Base-by-base conservation (phyloP, 2,113 vertebrate species). In the Chiloscyllium plagiosum region DNA sequence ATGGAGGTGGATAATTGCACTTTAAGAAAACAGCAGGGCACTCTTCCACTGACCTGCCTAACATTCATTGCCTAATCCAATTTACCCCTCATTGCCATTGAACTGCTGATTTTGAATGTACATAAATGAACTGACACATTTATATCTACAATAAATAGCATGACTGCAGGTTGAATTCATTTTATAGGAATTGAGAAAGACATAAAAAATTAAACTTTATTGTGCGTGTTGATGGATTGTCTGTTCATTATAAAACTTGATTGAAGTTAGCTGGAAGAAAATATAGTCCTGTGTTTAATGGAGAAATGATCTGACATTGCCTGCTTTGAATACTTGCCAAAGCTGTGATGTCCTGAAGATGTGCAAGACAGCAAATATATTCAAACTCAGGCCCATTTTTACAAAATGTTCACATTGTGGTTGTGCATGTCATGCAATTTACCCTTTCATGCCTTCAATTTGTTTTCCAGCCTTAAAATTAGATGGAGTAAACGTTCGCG, bases 401-500 rank as follows among this genome's bases (percentile, higher is more conserved):
- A 90, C 52, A 89, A 61, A 56, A 20, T n/a, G 19, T 66, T 92
- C 8, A 65, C 33, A 33, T n/a, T 93, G 66, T 66, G 37, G 61
- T 93, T 93, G 33, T 66, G 17, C 61, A 22, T 19, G 7, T 93
- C n/a, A 93, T 66, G 33, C 37, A 0, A 52, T 87, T 85, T 87
- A 83, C 22, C 68, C 66, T 66, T 56, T 52, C 56, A 70, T 50
- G 61, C 24, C 12, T 70, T 66, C 52, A 50, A 52, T 96, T 42
- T 97, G 66, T 97, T 96, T 97, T 96, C 6, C 96, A 99, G 99
- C 99, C 24, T 97, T 98, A 89, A 89, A 96, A 29, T 96, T 99
- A 97, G 99, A 99, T 96, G 98, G 98, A 0, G 97, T 99, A 61
- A 98, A 99, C 96, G 97, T 99, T 80, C 97, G 97, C 96, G 99